Evolutionary conservation across 2,888 invertebrate species (phyloP).

Genomic region (Elegia similella): DNA sequence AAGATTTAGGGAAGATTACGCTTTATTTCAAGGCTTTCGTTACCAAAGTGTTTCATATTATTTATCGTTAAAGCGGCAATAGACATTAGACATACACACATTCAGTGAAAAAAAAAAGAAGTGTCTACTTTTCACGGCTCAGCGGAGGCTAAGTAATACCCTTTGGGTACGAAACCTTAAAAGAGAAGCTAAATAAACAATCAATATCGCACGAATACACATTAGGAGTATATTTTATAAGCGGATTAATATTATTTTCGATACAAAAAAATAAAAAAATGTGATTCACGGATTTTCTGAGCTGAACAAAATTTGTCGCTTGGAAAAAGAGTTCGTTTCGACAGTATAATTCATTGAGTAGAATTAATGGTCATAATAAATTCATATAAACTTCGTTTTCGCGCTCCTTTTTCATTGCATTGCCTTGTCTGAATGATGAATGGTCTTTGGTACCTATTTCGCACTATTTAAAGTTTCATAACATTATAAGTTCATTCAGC

Average conservation of each 20-base stretch:
- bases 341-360: slow-evolving; percentile 49
- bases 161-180: too few relatives aligned
- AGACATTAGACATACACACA: too few relatives aligned
- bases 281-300: not conserved
- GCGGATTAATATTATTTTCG: not conserved
- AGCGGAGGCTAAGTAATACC: too few relatives aligned
- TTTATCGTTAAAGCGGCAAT: too few relatives aligned
- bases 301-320: not conserved
- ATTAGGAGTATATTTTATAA: not conserved
- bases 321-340: slow-evolving; percentile 36
- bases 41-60: too few relatives aligned
- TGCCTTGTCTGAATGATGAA: not conserved
- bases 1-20: too few relatives aligned
- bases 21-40: too few relatives aligned
- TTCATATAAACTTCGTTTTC: not conserved
- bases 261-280: not conserved
- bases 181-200: too few relatives aligned
- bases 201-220: not conserved
- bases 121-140: too few relatives aligned
- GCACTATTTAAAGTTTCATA: not conserved
- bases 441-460: not conserved
- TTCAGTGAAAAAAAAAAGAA: too few relatives aligned
- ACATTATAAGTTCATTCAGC: too few relatives aligned
- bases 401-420: not conserved
- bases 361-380: slow-evolving; percentile 25